phyloP scores from a whole-genome alignment of 92 coral and sea anemone species.

The Palythoa grandis region DNA sequence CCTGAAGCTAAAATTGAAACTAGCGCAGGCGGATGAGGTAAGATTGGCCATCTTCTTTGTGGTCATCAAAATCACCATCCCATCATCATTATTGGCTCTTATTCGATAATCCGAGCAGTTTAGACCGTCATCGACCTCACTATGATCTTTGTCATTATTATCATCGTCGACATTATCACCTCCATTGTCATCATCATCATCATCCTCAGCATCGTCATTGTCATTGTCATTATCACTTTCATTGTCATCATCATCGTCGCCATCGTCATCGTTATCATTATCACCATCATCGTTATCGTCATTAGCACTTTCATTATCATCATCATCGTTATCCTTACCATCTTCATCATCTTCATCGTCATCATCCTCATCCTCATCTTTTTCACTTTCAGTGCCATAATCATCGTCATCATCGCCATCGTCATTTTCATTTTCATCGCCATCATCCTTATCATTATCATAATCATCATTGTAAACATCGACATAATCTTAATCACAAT shows the following conservation, averaged over 20 bases:
- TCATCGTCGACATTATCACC: neutral
- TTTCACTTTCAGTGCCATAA: neutral
- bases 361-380: neutral
- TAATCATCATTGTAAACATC: neutral
- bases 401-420: neutral
- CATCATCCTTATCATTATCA: neutral
- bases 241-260: neutral
- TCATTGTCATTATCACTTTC: neutral
- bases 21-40: conserved; percentile 83
- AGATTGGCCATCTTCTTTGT: neutral
- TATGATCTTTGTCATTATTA: neutral
- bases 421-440: neutral
- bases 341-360: too few relatives aligned
- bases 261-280: neutral
- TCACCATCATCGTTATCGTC: neutral
- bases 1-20: conserved; percentile 82
- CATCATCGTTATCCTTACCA: too few relatives aligned
- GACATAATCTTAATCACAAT: too few relatives aligned
- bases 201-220: neutral
- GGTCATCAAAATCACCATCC: neutral
- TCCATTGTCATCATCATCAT: neutral
- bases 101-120: neutral
- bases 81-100: neutral
- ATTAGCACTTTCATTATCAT: neutral
- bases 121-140: neutral